A percentile compares a stretch with the other conserved stretches of the same genome.
phyloP scores from a whole-genome alignment of 2,888 invertebrate genomes.

The Kuschelorhynchus macadamiae region DNA sequence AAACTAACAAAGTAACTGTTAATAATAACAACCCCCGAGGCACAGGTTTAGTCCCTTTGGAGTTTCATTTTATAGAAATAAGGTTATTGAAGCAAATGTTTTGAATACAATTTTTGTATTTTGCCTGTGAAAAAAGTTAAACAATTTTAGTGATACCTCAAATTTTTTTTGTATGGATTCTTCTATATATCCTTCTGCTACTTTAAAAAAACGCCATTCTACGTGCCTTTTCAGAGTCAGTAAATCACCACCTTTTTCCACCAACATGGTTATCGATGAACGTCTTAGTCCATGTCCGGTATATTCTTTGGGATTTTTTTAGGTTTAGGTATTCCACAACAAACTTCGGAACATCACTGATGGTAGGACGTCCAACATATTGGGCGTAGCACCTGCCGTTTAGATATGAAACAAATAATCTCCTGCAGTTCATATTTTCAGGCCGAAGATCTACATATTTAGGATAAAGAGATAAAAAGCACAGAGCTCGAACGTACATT shows the following conservation, averaged over 20 bases:
- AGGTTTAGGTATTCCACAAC: background rate
- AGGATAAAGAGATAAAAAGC: too few relatives aligned
- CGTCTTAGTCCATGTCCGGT: slow-evolving; percentile 39
- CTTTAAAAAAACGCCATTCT: slow-evolving; percentile 23
- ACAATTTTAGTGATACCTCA: background rate
- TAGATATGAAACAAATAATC: slow-evolving; percentile 13
- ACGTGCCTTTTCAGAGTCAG: slow-evolving; percentile 32
- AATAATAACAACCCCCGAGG: too few relatives aligned
- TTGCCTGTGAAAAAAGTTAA: background rate
- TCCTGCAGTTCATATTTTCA: background rate
- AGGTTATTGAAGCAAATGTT: too few relatives aligned
- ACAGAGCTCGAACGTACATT: background rate
- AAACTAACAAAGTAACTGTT: too few relatives aligned
- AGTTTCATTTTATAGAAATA: too few relatives aligned
- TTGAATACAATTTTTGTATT: background rate
- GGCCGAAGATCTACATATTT: background rate
- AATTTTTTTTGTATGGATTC: slow-evolving; percentile 54
- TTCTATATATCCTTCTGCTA: slow-evolving; percentile 40
- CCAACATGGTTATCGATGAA: slow-evolving; percentile 44
- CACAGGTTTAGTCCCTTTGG: too few relatives aligned
- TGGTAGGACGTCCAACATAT: slow-evolving; percentile 4
- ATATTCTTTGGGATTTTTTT: slow-evolving; percentile 14
- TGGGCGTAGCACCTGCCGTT: slow-evolving; percentile 8
- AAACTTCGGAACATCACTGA: background rate
- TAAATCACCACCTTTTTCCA: slow-evolving; percentile 15